Conservation (phyloP, 2,113 vertebrate genomes). For the Mustela lutreola region DNA sequence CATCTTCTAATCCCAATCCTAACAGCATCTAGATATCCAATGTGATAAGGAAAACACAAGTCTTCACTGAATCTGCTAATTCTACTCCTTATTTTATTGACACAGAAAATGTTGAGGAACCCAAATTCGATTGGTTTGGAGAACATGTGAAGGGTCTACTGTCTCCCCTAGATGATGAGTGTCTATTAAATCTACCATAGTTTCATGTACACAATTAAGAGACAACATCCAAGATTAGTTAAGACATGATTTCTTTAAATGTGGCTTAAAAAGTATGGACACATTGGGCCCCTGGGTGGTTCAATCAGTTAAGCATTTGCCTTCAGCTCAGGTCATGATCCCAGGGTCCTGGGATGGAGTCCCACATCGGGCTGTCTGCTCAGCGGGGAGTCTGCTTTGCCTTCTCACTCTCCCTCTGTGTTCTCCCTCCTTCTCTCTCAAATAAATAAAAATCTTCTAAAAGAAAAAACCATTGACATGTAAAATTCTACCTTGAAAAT, state of each 20-base stretch:
- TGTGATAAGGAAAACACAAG: background rate
- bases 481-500: too few species aligned
- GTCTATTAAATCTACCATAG: constrained; percentile 39
- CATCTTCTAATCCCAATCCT: background rate
- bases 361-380: too few species aligned
- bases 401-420: too few species aligned
- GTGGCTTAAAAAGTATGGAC: too few species aligned
- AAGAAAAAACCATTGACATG: too few species aligned
- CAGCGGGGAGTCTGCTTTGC: too few species aligned
- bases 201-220: constrained; percentile 57
- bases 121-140: constrained; percentile 69
- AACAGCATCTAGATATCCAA: background rate
- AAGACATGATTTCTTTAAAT: too few species aligned
- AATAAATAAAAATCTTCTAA: too few species aligned
- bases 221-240: too few species aligned
- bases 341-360: background rate
- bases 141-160: constrained; percentile 62
- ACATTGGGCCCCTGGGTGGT: background rate
- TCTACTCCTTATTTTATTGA: background rate
- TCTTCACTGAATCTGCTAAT: background rate
- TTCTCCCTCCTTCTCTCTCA: too few species aligned
- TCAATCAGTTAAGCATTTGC: background rate
- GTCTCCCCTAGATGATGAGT: constrained; percentile 28
- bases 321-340: background rate
- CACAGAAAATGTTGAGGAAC: background rate